phyloP scores from a whole-genome alignment of 2,888 invertebrate species.

The Andrena fulva region DNA sequence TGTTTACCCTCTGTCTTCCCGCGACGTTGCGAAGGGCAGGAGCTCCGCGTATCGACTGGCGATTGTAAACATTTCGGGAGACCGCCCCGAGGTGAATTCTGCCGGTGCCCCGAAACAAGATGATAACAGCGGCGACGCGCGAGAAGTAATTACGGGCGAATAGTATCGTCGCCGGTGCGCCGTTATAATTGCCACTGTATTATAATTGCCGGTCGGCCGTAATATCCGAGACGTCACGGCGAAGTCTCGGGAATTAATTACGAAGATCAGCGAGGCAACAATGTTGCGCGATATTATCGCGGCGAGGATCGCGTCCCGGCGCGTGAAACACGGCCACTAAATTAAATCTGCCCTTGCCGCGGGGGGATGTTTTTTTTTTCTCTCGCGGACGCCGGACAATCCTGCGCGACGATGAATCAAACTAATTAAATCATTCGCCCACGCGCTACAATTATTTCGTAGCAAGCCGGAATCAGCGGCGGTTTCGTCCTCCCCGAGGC shows the following conservation, averaged over 20 bases:
- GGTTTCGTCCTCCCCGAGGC: not conserved
- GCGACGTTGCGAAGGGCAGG: not conserved
- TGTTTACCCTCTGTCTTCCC: conserved; percentile 30
- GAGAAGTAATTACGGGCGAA: conserved; percentile 55
- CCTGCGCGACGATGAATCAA: conserved; percentile 50
- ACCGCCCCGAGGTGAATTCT: conserved; percentile 22
- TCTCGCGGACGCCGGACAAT: conserved; percentile 34
- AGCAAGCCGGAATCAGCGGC: conserved; percentile 20
- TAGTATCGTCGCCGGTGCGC: conserved; percentile 30
- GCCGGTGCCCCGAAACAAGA: conserved; percentile 23
- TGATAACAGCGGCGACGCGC: conserved; percentile 46
- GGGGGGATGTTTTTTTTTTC: conserved; percentile 19
- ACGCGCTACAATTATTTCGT: conserved; percentile 49
- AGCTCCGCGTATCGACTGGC: not conserved
- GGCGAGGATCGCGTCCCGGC: conserved; percentile 34
- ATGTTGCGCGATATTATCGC: conserved; percentile 44
- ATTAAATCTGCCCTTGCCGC: conserved; percentile 45
- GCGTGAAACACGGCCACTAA: conserved; percentile 50
- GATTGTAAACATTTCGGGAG: not conserved
- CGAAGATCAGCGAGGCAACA: conserved; percentile 52
- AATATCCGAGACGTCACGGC: conserved; percentile 43
- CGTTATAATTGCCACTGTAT: conserved; percentile 55
- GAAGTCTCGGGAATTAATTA: conserved; percentile 59
- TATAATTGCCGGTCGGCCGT: conserved; percentile 55
- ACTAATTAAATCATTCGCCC: conserved; percentile 62